phyloP scores from a whole-genome alignment of 1,140 invertebrate genomes.

The Sycophila sp. region DNA sequence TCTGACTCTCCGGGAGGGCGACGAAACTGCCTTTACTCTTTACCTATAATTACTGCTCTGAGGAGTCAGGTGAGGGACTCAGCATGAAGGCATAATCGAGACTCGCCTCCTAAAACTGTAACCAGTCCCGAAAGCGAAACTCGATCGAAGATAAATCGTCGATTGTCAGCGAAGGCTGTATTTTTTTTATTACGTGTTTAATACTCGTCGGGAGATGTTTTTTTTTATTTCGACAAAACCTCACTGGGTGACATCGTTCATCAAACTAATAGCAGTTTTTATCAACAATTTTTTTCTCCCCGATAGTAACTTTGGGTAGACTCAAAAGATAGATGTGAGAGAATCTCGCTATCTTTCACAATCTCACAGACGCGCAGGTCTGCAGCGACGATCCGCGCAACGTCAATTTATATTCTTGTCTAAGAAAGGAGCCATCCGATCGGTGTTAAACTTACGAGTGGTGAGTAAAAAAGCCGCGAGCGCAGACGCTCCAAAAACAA shows the following conservation, averaged over 20 bases:
- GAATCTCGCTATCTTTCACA: too few species aligned
- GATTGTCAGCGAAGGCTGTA: neutral
- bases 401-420: too few species aligned
- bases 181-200: constrained; percentile 7
- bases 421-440: too few species aligned
- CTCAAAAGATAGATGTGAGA: too few species aligned
- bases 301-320: too few species aligned
- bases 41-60: constrained; percentile 57
- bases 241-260: neutral
- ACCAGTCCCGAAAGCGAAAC: constrained; percentile 14
- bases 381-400: too few species aligned
- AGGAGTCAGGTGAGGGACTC: constrained; percentile 39
- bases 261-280: too few species aligned
- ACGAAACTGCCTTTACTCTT: constrained; percentile 42
- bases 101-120: constrained; percentile 23
- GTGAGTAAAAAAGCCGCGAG: too few species aligned
- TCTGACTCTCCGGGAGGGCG: constrained; percentile 56
- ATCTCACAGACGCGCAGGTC: too few species aligned
- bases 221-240: neutral
- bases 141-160: constrained; percentile 24
- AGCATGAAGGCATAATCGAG: constrained; percentile 39
- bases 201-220: neutral
- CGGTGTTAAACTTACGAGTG: too few species aligned
- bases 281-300: too few species aligned
- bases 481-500: neutral